Conservation (phyloP, 2,888 invertebrate genomes). For the Xanthia icteritia region DNA sequence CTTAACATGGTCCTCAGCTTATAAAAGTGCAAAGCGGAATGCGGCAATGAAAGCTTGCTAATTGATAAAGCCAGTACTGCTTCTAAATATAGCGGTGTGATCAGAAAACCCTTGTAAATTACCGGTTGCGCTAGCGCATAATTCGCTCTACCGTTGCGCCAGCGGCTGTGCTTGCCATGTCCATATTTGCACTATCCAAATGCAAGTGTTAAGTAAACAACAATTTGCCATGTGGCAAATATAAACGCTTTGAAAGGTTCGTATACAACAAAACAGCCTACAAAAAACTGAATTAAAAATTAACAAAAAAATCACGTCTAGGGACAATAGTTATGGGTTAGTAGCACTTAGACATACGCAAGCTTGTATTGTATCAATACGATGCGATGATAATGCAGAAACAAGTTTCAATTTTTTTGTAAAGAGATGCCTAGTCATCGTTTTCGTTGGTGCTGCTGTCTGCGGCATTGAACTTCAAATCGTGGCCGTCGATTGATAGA, state of each 20-base stretch:
- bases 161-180: conserved; percentile 65
- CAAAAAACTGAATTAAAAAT: conserved; percentile 31
- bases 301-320: conserved; percentile 17
- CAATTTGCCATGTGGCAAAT: conserved; percentile 46
- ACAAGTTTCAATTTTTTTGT: conserved; percentile 69
- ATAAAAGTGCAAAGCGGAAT: conserved; percentile 69
- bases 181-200: conserved; percentile 71
- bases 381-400: conserved; percentile 75
- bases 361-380: conserved; percentile 70
- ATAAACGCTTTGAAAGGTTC: conserved; percentile 16
- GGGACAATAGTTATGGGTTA: conserved; percentile 73
- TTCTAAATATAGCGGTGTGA: conserved; percentile 72
- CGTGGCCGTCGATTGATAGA: conserved; percentile 64
- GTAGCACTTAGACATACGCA: conserved; percentile 67
- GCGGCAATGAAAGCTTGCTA: conserved; percentile 77
- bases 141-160: conserved; percentile 70
- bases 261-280: conserved; percentile 13
- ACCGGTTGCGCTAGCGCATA: conserved; percentile 72
- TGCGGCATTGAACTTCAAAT: conserved; percentile 81
- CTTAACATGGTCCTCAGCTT: conserved; percentile 60
- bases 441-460: conserved; percentile 71
- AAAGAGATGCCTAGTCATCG: conserved; percentile 76
- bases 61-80: conserved; percentile 62
- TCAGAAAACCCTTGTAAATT: conserved; percentile 74
- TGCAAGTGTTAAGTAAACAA: conserved; percentile 57